Base-by-base conservation (phyloP, 2,888 invertebrate genomes). In the Tiliacea aurago region DNA sequence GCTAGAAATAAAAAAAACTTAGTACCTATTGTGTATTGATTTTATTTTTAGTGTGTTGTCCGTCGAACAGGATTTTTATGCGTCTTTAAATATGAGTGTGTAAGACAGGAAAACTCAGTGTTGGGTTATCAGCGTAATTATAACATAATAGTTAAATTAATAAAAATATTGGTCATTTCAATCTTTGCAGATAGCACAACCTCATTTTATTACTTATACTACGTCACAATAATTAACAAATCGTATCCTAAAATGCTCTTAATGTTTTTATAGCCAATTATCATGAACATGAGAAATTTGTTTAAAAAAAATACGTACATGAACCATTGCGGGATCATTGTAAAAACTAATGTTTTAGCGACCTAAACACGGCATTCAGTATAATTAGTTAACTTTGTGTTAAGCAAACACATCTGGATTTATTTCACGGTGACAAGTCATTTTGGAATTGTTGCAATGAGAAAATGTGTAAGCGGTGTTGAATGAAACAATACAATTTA, bases 1-100 rank as follows among this genome's bases (percentile, higher is more conserved):
- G 55, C 96, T 95, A 91, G 20, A 94, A 95, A 47, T 28, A 63
- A 51, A 61, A 53, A 28, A 20, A 56, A 4, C 0, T 10, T 9
- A 15, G 9, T 51, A 4, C n/a, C 9, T 37, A 45, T 37, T 13
- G 13, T 20, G 3, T 33, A 20, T 23, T 33, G 10, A 49, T 28
- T 37, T 59, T 1, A 3, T 11, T 0, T 62, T 47, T 7, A 10
- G 13, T n/a, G n/a, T 20, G 23, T 51, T 64, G 4, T 10, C 13
- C 6, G 47, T 51, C 11, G 13, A 47, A 58, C 18, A 58, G 45
- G 45, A 58, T 4, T 43, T 33, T 28, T 11, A 18, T 61, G 20
- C 18, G 10, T 49, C 3, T n/a, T 53, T 18, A 45, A n/a, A 15
- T 76, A 20, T 2, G 10, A 10, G 15, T 55, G 20, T 55, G 10